A percentile compares a stretch with the other conserved stretches of the same genome.
These are phyloP conservation scores for Drosophila buzzatii DNA, from an alignment of 2,888 invertebrate genomes.

Conservation along the genomic window DNA sequence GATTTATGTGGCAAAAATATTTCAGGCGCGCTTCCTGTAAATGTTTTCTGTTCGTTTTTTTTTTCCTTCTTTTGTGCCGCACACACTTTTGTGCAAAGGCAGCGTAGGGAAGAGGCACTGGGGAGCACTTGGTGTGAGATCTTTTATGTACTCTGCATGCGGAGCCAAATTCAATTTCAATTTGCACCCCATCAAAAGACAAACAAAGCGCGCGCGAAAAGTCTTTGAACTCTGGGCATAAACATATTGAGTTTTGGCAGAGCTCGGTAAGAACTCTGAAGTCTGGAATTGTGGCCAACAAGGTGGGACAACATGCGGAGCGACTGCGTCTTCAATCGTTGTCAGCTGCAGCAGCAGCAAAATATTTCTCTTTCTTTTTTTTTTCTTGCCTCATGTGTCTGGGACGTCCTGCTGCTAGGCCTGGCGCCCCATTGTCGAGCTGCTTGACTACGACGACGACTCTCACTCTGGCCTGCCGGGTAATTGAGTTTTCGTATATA, in stretches of 20 bases:
- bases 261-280: slow-evolving; percentile 31
- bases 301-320: slow-evolving; percentile 70
- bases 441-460: slow-evolving; percentile 6
- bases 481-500: slow-evolving; percentile 75
- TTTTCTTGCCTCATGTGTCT: slow-evolving; percentile 15
- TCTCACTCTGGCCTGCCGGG: slow-evolving; percentile 22
- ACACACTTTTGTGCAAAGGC: slow-evolving; percentile 16
- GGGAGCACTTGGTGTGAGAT: background rate
- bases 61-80: slow-evolving; percentile 25
- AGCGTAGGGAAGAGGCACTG: background rate
- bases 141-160: background rate
- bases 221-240: slow-evolving; percentile 77
- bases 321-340: slow-evolving; percentile 36
- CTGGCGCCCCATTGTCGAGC: slow-evolving; percentile 61
- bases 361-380: background rate
- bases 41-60: slow-evolving; percentile 47
- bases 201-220: slow-evolving; percentile 66
- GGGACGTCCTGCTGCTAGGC: slow-evolving; percentile 57
- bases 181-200: slow-evolving; percentile 79
- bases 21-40: slow-evolving; percentile 74
- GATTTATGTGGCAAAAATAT: slow-evolving; percentile 76
- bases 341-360: slow-evolving; percentile 58
- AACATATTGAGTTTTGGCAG: slow-evolving; percentile 74
- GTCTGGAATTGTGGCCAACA: slow-evolving; percentile 41
- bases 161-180: slow-evolving; percentile 73